Base-by-base conservation (phyloP, 1,140 invertebrate genomes). In the Sesamia nonagrioides region DNA sequence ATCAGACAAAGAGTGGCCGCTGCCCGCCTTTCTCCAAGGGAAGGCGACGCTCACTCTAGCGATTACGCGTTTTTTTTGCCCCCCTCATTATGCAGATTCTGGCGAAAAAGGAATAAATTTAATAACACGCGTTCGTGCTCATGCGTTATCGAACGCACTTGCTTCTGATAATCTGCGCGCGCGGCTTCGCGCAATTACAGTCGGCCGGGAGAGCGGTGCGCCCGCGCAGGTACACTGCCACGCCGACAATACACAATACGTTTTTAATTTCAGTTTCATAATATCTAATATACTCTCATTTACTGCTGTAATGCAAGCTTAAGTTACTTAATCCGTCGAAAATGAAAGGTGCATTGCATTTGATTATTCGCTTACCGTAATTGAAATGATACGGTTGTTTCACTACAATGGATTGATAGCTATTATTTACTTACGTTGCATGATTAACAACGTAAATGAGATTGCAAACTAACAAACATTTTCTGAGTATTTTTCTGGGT, bases 31-130 rank as follows among this genome's bases (percentile, higher is more conserved):
- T 91, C 90, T 89, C 88, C 85, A 84, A 83, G 85, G 86, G 83
- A 87, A 86, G 83, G 84, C 89, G 91, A 87, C 86, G 84, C 72
- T 85, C 88, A 90, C 88, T 92, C 90, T 94, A 94, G 89, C 89
- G 89, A 90, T 92, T 91, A 91, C 88, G 86, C 86, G 87, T 81
- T 87, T 90, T 89, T 92, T 94, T 92, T 92, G 84, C 88, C 87
- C 89, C 91, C 89, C 90, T 92, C 88, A 94, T 93, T 93, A 94
- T 93, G 92, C 89, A 94, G 91, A 94, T 93, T 93, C 88, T 82
- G 89, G 85, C 87, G 88, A 94, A 94, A 94, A 94, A 92, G 88
- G 89, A 92, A 94, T 94, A 92, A 90, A 94, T 93, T 94, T 94
- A 94, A 94, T 94, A 92, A 94, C 86, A 92, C 86, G 89, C 92